Evolutionary conservation across 1,140 invertebrate genomes (phyloP).

Genomic region (Eurosta solidaginis): DNA sequence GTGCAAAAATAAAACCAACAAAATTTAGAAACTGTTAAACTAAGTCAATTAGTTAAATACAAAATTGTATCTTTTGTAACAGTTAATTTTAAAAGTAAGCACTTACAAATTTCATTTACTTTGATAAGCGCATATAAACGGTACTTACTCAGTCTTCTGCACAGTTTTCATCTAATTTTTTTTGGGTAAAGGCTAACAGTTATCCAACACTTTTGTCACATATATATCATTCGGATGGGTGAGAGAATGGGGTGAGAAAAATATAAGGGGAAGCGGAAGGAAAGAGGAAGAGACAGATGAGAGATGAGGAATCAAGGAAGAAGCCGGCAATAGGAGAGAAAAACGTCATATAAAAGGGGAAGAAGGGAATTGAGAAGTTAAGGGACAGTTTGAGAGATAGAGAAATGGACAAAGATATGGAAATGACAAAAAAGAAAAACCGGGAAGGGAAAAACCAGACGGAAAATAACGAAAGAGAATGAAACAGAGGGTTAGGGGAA

Average conservation of each 20-base stretch:
- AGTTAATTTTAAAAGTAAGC: constrained; percentile 18
- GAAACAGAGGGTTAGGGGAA: neutral
- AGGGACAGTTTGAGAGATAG: neutral
- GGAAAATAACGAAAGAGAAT: neutral
- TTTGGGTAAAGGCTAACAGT: too few relatives aligned
- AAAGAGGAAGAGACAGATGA: too few relatives aligned
- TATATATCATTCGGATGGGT: too few relatives aligned
- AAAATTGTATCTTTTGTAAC: neutral
- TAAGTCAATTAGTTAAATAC: neutral
- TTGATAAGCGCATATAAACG: too few relatives aligned
- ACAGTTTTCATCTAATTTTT: too few relatives aligned
- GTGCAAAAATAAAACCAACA: neutral
- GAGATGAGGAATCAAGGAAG: too few relatives aligned
- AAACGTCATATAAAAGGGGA: neutral
- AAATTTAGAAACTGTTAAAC: neutral
- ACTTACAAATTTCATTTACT: too few relatives aligned
- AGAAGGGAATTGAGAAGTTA: neutral
- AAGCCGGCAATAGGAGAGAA: neutral
- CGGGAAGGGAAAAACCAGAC: neutral
- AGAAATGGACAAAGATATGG: neutral
- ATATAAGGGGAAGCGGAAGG: too few relatives aligned
- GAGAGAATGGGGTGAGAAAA: too few relatives aligned
- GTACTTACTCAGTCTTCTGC: too few relatives aligned
- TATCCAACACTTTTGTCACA: too few relatives aligned
- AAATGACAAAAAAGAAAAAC: neutral